Conservation (phyloP, 2,797 vertebrate genomes). For the Anas acuta region DNA sequence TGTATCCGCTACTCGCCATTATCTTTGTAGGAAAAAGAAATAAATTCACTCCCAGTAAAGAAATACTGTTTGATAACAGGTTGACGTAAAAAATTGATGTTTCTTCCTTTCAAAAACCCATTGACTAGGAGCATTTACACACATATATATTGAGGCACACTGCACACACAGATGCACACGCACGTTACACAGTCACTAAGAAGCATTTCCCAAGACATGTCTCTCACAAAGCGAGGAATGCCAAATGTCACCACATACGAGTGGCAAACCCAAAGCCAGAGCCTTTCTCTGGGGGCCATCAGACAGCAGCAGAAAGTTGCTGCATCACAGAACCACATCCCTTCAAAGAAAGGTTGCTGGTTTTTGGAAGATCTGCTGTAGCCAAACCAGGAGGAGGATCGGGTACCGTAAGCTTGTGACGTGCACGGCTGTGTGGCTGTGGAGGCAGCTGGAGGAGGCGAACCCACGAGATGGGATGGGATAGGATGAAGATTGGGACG, state of each 20-base stretch:
- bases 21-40: neutral
- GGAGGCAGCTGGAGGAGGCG: neutral
- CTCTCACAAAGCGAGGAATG: neutral
- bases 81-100: neutral
- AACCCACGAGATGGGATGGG: too few relatives aligned
- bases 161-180: rapidly evolving
- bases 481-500: too few relatives aligned
- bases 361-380: neutral
- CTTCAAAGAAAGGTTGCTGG: neutral
- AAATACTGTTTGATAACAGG: neutral
- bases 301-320: neutral
- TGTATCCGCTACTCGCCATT: neutral
- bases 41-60: neutral
- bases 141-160: rapidly evolving
- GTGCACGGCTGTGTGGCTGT: too few relatives aligned
- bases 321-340: neutral
- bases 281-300: neutral
- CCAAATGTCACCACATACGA: too few relatives aligned
- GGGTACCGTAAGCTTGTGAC: too few relatives aligned
- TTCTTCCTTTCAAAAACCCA: neutral
- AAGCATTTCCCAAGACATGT: neutral
- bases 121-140: neutral
- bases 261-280: neutral
- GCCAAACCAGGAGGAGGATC: neutral
- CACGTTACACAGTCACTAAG: neutral